Evolutionary conservation across 2,113 vertebrate genomes (phyloP).

Genomic region (Peromyscus leucopus): DNA sequence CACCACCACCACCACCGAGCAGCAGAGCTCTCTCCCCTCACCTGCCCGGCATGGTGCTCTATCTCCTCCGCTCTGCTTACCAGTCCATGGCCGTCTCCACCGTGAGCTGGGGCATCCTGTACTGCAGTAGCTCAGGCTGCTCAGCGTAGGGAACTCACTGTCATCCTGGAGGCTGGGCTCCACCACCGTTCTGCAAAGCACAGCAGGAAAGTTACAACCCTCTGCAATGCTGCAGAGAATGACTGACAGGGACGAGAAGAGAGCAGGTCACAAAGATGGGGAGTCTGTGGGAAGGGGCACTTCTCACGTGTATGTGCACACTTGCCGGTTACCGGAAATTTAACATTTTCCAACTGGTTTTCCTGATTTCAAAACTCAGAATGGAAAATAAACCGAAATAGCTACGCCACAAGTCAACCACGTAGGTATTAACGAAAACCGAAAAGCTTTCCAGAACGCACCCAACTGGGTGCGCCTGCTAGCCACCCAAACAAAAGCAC

Average conservation of each 20-base stretch:
- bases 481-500: not conserved
- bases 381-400: slow-evolving; percentile 38
- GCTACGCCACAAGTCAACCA: not conserved
- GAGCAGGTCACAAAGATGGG: not conserved
- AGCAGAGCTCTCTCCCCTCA: slow-evolving; percentile 76
- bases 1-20: fast-evolving
- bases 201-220: not conserved
- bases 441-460: not conserved
- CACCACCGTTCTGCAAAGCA: slow-evolving; percentile 86
- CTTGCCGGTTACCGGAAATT: not conserved
- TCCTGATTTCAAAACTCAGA: slow-evolving; percentile 10
- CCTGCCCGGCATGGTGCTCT: slow-evolving; percentile 94
- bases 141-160: slow-evolving; percentile 92
- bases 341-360: slow-evolving; percentile 41
- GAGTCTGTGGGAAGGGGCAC: no score
- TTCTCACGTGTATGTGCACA: not conserved
- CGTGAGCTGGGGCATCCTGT: slow-evolving; percentile 86
- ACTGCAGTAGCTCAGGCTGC: slow-evolving; percentile 89
- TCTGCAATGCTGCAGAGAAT: not conserved
- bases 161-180: slow-evolving; percentile 90
- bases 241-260: not conserved
- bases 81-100: slow-evolving; percentile 91
- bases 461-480: fast-evolving
- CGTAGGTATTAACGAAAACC: not conserved
- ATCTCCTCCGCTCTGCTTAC: slow-evolving; percentile 95